Evolutionary conservation across 2,797 vertebrate genomes (phyloP).

Genomic region (Loriculus beryllinus): DNA sequence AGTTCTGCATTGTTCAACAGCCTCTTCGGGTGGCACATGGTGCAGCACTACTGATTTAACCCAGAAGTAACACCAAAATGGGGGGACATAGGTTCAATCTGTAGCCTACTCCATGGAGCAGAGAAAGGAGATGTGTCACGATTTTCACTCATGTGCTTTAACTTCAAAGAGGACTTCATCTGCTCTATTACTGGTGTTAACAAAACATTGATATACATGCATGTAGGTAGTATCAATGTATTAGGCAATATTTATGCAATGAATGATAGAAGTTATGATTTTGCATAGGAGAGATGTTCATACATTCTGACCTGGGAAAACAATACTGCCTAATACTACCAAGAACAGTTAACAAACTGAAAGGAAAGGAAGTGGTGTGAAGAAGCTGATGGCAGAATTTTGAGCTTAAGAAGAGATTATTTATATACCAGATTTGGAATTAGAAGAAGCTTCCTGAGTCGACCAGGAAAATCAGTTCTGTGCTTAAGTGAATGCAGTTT

Average conservation of each 20-base stretch:
- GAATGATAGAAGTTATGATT: neutral
- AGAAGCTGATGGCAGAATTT: neutral
- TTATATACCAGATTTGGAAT: neutral
- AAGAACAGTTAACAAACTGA: neutral
- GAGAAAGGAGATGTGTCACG: neutral
- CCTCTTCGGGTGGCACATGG: conserved; percentile 29
- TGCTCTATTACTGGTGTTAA: neutral
- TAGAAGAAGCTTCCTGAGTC: neutral
- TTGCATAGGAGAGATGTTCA: neutral
- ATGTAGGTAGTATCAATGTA: neutral
- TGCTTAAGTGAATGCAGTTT: neutral
- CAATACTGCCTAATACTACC: neutral
- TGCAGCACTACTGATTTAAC: conserved; percentile 38
- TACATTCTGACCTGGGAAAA: neutral
- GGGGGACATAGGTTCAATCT: neutral
- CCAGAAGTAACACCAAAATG: conserved; percentile 44
- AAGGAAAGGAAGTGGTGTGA: neutral
- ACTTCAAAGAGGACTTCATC: neutral
- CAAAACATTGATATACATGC: neutral
- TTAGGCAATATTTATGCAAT: neutral
- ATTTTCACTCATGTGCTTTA: neutral
- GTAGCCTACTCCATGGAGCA: rapidly evolving
- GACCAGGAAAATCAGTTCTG: neutral
- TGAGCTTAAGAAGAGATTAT: neutral
- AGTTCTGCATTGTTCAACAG: conserved; percentile 39